Percentiles rank a stretch among this genome's conserved stretches.
phyloP scores from a whole-genome alignment of 2,113 vertebrate species.

The Larimichthys polyactis region DNA sequence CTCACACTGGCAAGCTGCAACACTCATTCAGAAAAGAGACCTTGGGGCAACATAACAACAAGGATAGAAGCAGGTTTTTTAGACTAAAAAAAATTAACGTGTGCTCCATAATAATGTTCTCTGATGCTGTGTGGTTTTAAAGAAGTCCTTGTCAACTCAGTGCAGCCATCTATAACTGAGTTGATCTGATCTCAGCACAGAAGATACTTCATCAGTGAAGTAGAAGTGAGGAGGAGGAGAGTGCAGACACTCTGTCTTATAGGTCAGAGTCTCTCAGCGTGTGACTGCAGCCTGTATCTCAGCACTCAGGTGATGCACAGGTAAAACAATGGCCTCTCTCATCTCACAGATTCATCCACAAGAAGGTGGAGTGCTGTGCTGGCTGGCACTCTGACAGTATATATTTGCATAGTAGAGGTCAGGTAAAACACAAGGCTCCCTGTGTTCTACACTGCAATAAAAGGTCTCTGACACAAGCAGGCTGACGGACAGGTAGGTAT shows the following conservation, averaged over 20 bases:
- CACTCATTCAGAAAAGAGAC: slow-evolving; percentile 56
- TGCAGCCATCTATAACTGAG: slow-evolving; percentile 1
- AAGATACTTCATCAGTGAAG: not conserved
- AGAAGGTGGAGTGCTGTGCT: slow-evolving; percentile 41
- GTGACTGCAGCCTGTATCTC: slow-evolving; percentile 10
- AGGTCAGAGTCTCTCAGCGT: slow-evolving; percentile 28
- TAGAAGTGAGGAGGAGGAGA: not conserved
- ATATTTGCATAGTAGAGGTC: slow-evolving; percentile 81
- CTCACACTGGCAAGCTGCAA: slow-evolving; percentile 19
- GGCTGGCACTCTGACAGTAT: slow-evolving; percentile 37
- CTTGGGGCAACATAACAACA: not conserved
- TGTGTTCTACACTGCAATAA: slow-evolving; percentile 68
- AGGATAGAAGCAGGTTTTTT: not conserved
- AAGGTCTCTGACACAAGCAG: slow-evolving; percentile 16
- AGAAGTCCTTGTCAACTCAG: slow-evolving; percentile 14
- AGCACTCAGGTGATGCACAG: slow-evolving; percentile 48
- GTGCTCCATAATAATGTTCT: not conserved
- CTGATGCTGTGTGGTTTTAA: slow-evolving; percentile 26
- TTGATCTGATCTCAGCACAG: slow-evolving; percentile 16
- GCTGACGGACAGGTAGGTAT: slow-evolving; percentile 49
- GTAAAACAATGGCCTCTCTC: slow-evolving; percentile 74
- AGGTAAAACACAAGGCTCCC: slow-evolving; percentile 65
- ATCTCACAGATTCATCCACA: slow-evolving; percentile 41
- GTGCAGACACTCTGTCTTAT: not conserved
- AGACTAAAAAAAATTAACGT: not conserved